Conservation (phyloP, 2,888 invertebrate genomes). For the Oscheius onirici region DNA sequence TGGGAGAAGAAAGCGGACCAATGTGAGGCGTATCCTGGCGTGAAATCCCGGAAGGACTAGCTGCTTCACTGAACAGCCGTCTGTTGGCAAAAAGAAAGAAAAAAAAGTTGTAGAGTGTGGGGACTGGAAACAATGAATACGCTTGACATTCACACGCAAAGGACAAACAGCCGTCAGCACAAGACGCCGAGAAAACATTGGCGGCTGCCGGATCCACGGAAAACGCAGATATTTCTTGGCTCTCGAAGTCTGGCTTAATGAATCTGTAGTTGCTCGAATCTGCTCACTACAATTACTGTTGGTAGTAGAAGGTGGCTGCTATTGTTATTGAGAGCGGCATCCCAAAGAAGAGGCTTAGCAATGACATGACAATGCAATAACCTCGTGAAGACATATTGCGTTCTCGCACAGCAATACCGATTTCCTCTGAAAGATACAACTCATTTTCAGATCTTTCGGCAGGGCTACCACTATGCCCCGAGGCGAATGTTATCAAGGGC, state of each 20-base stretch:
- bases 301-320: not conserved
- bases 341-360: not conserved
- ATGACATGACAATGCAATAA: constrained; percentile 3
- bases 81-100: constrained; percentile 5
- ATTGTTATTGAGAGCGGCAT: not conserved
- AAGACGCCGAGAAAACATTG: constrained; percentile 25
- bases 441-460: no score
- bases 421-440: no score
- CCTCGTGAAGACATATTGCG: not conserved
- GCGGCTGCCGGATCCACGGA: constrained; percentile 22
- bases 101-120: constrained; percentile 12
- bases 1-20: constrained; percentile 8
- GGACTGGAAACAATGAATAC: constrained; percentile 31
- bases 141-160: constrained; percentile 30
- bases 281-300: not conserved
- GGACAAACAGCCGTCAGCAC: constrained; percentile 29
- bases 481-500: constrained; percentile 4
- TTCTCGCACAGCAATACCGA: not conserved
- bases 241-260: no score
- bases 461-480: not conserved
- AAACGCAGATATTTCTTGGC: not conserved
- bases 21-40: not conserved
- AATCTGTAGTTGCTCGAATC: constrained; percentile 14
- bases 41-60: not conserved
- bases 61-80: not conserved